Percentiles rank a stretch among this genome's conserved stretches.
phyloP scores from a whole-genome alignment of 2,797 vertebrate genomes.

The Morus bassanus region DNA sequence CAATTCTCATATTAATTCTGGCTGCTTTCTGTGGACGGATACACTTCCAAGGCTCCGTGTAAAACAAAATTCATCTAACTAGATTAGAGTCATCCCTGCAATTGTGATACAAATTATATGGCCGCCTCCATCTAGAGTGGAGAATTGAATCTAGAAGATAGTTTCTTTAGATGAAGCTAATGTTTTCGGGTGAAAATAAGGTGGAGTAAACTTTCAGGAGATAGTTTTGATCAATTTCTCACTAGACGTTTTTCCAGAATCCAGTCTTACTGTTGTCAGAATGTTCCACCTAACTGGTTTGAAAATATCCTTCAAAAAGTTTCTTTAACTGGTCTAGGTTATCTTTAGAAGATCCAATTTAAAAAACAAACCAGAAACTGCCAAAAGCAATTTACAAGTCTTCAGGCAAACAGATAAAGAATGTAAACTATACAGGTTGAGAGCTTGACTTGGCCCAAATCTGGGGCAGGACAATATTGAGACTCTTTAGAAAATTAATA shows the following conservation, averaged over 20 bases:
- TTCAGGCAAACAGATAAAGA: not conserved
- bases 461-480: not conserved
- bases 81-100: not conserved
- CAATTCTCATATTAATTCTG: conserved; percentile 25
- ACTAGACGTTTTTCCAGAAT: not conserved
- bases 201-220: not conserved
- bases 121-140: not conserved
- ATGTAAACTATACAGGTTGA: not conserved
- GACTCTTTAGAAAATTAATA: not conserved
- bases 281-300: not conserved
- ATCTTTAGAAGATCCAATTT: not conserved
- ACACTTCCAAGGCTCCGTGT: not conserved
- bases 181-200: not conserved
- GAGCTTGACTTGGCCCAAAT: not conserved
- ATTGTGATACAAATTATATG: not conserved
- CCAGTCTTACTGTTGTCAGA: not conserved
- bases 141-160: not conserved
- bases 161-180: not conserved
- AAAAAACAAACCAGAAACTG: not conserved
- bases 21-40: not conserved
- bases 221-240: not conserved
- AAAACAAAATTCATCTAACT: conserved; percentile 2
- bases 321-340: not conserved
- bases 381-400: not conserved
- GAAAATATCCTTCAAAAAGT: not conserved